A percentile compares a stretch with the other conserved stretches of the same genome.
Evolutionary conservation across 2,113 vertebrate genomes (phyloP).

Genomic region (Corythoichthys intestinalis): DNA sequence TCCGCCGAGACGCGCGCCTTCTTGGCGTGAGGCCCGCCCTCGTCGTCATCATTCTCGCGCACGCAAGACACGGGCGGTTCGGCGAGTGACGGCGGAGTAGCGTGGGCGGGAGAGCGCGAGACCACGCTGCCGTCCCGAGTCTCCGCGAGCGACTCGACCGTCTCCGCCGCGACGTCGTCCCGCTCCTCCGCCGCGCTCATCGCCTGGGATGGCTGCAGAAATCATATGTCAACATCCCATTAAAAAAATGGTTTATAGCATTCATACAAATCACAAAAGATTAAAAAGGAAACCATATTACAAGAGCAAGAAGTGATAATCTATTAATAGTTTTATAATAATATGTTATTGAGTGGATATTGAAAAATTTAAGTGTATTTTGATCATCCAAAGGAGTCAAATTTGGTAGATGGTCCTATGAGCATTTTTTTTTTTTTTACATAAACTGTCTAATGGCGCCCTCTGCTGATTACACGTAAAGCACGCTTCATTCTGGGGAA

Average conservation of each 20-base stretch:
- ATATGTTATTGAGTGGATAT: too few relatives aligned
- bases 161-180: slow-evolving; percentile 81
- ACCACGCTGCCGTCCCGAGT: slow-evolving; percentile 91
- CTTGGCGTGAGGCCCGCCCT: slow-evolving; percentile 82
- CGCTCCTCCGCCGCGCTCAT: slow-evolving; percentile 92
- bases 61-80: not conserved
- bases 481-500: not conserved
- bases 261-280: too few relatives aligned
- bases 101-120: slow-evolving; percentile 86
- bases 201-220: slow-evolving; percentile 52
- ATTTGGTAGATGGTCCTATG: too few relatives aligned
- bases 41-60: slow-evolving; percentile 80
- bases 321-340: too few relatives aligned
- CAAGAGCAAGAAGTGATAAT: too few relatives aligned
- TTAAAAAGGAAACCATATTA: too few relatives aligned
- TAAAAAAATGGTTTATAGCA: too few relatives aligned
- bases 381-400: too few relatives aligned
- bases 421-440: not conserved
- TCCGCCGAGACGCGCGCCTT: slow-evolving; percentile 84
- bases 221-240: not conserved
- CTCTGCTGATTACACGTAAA: not conserved
- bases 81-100: slow-evolving; percentile 52
- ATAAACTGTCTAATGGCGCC: not conserved
- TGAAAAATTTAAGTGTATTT: too few relatives aligned
- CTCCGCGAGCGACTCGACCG: slow-evolving; percentile 86